These are phyloP conservation scores for Nylanderia fulva DNA, from an alignment of 1,140 invertebrate genomes.

Conservation along the genomic window DNA sequence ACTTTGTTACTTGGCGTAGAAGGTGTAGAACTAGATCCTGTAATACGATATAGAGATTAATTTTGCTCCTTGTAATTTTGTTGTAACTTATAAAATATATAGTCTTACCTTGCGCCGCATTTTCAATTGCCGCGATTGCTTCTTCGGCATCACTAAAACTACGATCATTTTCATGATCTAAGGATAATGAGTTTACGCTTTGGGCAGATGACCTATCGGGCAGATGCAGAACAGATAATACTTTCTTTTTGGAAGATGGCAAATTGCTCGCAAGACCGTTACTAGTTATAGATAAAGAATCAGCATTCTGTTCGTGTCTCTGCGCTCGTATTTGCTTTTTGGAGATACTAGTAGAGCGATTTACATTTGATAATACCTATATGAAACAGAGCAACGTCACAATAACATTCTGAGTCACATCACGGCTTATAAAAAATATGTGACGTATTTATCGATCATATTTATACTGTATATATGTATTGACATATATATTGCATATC, in stretches of 20 bases:
- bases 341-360: conserved; percentile 73
- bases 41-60: conserved; percentile 47
- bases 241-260: conserved; percentile 79
- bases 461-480: not conserved
- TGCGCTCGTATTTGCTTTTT: conserved; percentile 79
- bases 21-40: conserved; percentile 79
- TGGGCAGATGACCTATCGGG: conserved; percentile 78
- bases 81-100: conserved; percentile 15
- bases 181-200: conserved; percentile 75
- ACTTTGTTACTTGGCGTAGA: conserved; percentile 81
- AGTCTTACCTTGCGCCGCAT: conserved; percentile 79
- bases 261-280: conserved; percentile 80
- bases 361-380: conserved; percentile 72
- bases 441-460: not conserved
- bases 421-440: not conserved
- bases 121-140: conserved; percentile 82
- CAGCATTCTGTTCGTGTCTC: conserved; percentile 75
- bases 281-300: conserved; percentile 79
- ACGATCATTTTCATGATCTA: conserved; percentile 82
- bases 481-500: not conserved
- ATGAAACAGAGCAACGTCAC: not conserved
- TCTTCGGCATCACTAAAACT: conserved; percentile 84
- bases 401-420: conserved; percentile 12
- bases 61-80: not conserved
- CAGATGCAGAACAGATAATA: conserved; percentile 71